phyloP scores from a whole-genome alignment of 2,888 invertebrate genomes.

The Athalia rosae region DNA sequence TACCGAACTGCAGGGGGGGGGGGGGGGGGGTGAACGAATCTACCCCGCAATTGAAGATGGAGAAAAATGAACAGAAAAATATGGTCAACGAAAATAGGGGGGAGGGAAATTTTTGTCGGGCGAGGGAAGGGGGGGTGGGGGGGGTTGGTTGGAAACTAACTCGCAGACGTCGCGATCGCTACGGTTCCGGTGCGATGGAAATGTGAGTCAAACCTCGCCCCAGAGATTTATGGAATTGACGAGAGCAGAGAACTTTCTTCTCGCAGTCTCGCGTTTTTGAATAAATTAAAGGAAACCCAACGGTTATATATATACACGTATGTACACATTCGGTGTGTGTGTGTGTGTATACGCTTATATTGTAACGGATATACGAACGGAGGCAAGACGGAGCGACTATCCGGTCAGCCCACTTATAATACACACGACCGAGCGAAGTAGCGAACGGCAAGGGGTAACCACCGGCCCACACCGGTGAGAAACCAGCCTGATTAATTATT shows the following conservation, averaged over 20 bases:
- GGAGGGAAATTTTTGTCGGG: too few relatives aligned
- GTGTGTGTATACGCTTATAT: constrained; percentile 61
- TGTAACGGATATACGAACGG: constrained; percentile 68
- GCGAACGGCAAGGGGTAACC: constrained; percentile 46
- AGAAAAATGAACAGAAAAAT: background rate
- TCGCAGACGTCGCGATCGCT: background rate
- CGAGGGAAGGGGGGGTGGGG: too few relatives aligned
- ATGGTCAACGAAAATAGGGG: too few relatives aligned
- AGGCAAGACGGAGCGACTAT: constrained; percentile 45
- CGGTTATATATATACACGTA: constrained; percentile 65
- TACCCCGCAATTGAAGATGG: too few relatives aligned
- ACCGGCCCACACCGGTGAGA: constrained; percentile 45
- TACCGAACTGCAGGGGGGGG: constrained; percentile 25
- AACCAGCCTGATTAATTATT: constrained; percentile 70
- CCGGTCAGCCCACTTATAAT: constrained; percentile 10
- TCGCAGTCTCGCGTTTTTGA: constrained; percentile 60
- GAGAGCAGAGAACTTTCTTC: constrained; percentile 36
- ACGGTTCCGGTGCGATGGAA: constrained; percentile 7
- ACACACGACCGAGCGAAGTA: constrained; percentile 44
- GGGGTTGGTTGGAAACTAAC: too few relatives aligned
- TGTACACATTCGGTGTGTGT: too few relatives aligned
- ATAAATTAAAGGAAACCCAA: constrained; percentile 71
- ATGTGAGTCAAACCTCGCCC: background rate
- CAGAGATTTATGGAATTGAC: constrained; percentile 15
- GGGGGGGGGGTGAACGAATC: background rate